Evolutionary conservation across 2,797 vertebrate genomes (phyloP).

Genomic region (Caiman crocodilus): DNA sequence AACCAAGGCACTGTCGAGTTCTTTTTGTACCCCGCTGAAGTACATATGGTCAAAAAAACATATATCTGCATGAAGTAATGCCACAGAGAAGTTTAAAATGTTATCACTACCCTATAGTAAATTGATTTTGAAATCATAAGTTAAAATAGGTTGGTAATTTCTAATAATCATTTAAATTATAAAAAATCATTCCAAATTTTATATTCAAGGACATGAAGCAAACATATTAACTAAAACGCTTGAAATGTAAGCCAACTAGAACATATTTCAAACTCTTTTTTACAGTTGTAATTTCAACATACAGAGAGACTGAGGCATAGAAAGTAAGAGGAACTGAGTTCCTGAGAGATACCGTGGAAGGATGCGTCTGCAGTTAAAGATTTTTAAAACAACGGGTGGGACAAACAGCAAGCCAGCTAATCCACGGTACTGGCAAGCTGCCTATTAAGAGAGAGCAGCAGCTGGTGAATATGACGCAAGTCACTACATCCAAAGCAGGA

Average conservation of each 20-base stretch:
- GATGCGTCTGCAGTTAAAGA: conserved; percentile 57
- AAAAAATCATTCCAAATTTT: background rate
- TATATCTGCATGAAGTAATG: background rate
- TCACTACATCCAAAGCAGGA: conserved; percentile 70
- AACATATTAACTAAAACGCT: background rate
- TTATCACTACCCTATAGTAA: background rate
- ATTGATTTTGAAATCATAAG: background rate
- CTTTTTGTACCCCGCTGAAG: background rate
- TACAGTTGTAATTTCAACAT: background rate
- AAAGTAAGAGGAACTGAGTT: background rate
- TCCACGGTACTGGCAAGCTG: conserved; percentile 63
- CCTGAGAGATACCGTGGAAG: background rate
- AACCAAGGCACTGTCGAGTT: too few species aligned
- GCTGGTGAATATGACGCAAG: conserved; percentile 70
- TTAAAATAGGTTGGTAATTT: background rate
- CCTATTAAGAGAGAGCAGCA: conserved; percentile 69
- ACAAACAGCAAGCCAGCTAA: conserved; percentile 69
- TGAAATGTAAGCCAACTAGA: background rate
- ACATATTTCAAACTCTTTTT: background rate
- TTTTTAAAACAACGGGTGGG: conserved; percentile 70
- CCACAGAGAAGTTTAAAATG: background rate
- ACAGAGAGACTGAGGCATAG: background rate
- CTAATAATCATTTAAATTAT: background rate
- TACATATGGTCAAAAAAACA: background rate
- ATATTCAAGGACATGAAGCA: background rate